Evolutionary conservation across 2,888 invertebrate genomes (phyloP), one percentile per base, ranked within the genome.

Genomic region (Pristionchus fissidentatus): DNA sequence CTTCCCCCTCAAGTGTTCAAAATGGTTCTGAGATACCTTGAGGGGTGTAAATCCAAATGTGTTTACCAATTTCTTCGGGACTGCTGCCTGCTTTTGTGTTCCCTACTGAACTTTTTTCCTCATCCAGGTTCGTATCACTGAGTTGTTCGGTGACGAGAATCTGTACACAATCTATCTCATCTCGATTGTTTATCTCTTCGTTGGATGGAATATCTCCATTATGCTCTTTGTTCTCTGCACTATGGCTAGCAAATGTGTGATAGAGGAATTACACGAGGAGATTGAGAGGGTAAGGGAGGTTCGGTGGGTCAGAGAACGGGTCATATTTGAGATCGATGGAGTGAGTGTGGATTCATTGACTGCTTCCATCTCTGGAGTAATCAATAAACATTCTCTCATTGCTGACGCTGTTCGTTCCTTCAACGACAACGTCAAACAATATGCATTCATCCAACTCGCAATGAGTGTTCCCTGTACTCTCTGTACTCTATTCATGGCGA

Each of bases 181-280:
- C 3, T 41, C 73, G 22, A 46, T 73, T 26, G 46, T 73, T 29
- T 73, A 73, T 73, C 46, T 73, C 0, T 73, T 73, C 73, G 46
- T 73, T 26, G 73, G 73, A 73, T 73, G 73, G 73, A 73, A 73
- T 73, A 73, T 73, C 22, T 43, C 73, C 73, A 73, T 73, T 46
- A 73, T 73, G 73, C 29, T 35, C 26, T 73, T 46, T 43, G 73
- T 73, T 22, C 43, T 73, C 26, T 73, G 73, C 15, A 73, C 73
- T 19, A 73, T 73, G 73, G 73, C 73, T 0, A 29, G 26, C 38
- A 73, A 73, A 22, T 73, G 46, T 73, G 43, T 29, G 15, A 46
- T 73, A 5, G 73, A 73, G 29, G 46, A 46, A 73, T 29, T 73
- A 43, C 73, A 73, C 29, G 73, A 73, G 29, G 73, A 73, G 29